Conservation (phyloP, 37 sponge, comb jelly and placozoan genomes). For the Mnemiopsis leidyi region DNA sequence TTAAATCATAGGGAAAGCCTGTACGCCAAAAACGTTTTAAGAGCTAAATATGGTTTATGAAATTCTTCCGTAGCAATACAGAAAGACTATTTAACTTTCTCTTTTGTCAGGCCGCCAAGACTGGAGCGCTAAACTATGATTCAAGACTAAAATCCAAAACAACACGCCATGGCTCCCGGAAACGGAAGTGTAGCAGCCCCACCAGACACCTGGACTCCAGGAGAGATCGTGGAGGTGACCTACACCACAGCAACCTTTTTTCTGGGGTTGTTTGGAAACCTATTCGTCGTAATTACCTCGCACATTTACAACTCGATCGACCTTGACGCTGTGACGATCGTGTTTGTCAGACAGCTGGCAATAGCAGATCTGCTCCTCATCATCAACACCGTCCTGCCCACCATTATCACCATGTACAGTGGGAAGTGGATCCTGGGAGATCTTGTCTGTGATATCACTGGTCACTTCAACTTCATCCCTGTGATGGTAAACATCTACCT, state of each 20-base stretch:
- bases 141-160: too few species aligned
- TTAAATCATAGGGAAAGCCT: too few species aligned
- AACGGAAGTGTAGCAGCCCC: background rate
- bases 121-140: too few species aligned
- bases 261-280: constrained; percentile 1
- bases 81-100: too few species aligned
- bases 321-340: background rate
- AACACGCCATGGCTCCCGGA: too few species aligned
- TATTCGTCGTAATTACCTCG: background rate
- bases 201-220: background rate
- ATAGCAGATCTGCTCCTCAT: background rate
- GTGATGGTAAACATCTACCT: constrained; percentile 31
- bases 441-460: constrained; percentile 4
- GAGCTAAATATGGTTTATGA: too few species aligned
- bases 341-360: constrained; percentile 8
- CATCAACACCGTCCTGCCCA: constrained; percentile 35
- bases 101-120: too few species aligned
- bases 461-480: constrained; percentile 9
- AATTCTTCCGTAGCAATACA: too few species aligned
- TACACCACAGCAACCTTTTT: background rate
- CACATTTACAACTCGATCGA: constrained; percentile 3
- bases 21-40: too few species aligned
- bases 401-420: background rate
- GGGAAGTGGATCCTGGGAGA: constrained; percentile 29
- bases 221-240: background rate